These are phyloP conservation scores for Oceanodroma leucorhoa DNA, from an alignment of 2,797 vertebrate species.

Conservation along the genomic window DNA sequence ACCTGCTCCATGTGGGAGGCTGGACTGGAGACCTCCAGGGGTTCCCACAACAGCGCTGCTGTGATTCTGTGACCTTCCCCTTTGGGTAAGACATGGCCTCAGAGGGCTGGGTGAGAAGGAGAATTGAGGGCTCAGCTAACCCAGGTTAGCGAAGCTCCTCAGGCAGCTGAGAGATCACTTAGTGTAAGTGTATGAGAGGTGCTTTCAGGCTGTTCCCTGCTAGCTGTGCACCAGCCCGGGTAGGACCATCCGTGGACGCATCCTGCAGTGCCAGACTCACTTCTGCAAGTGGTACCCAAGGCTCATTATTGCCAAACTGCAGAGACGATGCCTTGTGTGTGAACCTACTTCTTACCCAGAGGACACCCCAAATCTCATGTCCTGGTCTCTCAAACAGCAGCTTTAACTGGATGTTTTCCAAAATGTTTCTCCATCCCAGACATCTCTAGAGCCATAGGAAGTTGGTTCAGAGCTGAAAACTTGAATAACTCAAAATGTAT, in stretches of 20 bases:
- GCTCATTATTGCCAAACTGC: not conserved
- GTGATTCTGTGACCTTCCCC: not conserved
- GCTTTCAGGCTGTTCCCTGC: not conserved
- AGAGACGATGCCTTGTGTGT: not conserved
- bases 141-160: rapidly evolving
- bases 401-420: not conserved
- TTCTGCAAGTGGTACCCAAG: not conserved
- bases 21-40: not conserved
- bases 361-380: not conserved
- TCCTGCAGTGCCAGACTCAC: not conserved
- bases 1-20: not conserved
- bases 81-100: not conserved
- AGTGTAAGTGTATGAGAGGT: not conserved
- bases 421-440: not conserved
- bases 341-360: not conserved
- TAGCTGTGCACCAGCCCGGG: rapidly evolving
- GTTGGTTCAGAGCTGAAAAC: not conserved
- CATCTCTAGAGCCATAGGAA: not conserved
- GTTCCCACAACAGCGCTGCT: not conserved
- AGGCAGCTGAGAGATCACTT: not conserved
- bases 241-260: not conserved
- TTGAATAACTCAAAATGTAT: not conserved
- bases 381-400: not conserved
- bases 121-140: not conserved
- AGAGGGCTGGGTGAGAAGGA: not conserved